Conservation (phyloP, 2,797 vertebrate species). For the Rhabdophis nuchalis region DNA sequence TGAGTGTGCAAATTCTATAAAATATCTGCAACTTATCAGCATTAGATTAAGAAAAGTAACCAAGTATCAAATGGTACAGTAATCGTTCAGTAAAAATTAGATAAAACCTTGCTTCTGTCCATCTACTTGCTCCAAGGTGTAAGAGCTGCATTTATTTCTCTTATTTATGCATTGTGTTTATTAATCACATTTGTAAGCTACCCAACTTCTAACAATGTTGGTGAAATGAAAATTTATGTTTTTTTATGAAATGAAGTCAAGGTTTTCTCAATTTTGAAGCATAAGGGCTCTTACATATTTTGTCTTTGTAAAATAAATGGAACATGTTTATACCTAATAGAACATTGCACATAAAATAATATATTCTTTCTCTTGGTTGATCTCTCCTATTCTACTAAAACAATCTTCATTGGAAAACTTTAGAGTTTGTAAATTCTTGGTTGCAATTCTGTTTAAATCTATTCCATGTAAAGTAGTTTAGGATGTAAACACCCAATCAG, state of each 20-base stretch:
- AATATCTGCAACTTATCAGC: neutral
- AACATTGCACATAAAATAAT: neutral
- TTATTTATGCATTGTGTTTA: neutral
- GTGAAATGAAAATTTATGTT: neutral
- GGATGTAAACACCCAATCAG: neutral
- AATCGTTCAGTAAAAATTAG: neutral
- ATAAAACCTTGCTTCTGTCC: neutral
- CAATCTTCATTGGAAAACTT: neutral
- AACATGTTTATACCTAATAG: neutral
- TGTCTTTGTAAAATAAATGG: neutral
- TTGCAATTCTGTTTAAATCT: neutral
- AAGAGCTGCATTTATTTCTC: neutral
- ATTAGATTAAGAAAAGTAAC: neutral
- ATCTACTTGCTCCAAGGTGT: neutral
- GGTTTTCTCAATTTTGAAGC: neutral
- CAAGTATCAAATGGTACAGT: neutral
- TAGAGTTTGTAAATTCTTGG: neutral
- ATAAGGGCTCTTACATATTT: neutral
- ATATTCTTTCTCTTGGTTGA: neutral
- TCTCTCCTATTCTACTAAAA: neutral
- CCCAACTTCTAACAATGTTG: neutral
- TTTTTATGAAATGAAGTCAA: neutral
- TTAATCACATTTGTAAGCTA: neutral
- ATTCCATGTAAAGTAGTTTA: neutral
- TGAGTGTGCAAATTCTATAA: neutral